Evolutionary conservation across 1,140 invertebrate species (phyloP).

Genomic region (Scaptomyza montana): DNA sequence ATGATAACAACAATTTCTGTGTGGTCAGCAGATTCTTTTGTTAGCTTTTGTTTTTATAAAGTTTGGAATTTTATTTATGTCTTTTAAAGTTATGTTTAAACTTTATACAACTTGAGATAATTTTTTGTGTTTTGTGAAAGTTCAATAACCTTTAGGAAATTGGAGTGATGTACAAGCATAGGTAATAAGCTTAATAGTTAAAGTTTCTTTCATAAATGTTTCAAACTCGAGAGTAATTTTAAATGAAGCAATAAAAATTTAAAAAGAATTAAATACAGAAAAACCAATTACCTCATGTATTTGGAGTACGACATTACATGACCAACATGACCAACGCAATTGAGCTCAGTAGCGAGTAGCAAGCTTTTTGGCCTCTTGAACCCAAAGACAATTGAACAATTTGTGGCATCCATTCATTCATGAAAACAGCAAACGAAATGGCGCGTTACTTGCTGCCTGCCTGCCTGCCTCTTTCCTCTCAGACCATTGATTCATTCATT

Average conservation of each 20-base stretch:
- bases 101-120: conserved; percentile 15
- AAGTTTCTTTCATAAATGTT: too few relatives aligned
- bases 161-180: neutral
- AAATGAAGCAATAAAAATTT: too few relatives aligned
- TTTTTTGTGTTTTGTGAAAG: neutral
- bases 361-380: conserved; percentile 73
- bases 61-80: conserved; percentile 17
- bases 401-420: conserved; percentile 51
- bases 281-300: conserved; percentile 4
- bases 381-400: conserved; percentile 67
- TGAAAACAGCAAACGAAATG: conserved; percentile 23
- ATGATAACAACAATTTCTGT: conserved; percentile 20
- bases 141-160: conserved; percentile 8
- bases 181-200: too few relatives aligned
- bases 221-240: too few relatives aligned
- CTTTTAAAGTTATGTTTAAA: conserved; percentile 22
- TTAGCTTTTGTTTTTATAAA: conserved; percentile 43
- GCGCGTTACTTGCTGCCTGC: neutral
- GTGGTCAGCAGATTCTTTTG: conserved; percentile 41
- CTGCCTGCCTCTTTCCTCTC: conserved; percentile 3
- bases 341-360: conserved; percentile 31
- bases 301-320: conserved; percentile 31
- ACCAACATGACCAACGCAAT: conserved; percentile 69
- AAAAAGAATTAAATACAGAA: neutral
- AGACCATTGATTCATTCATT: conserved; percentile 60